Evolutionary conservation across 2,797 vertebrate genomes (phyloP), one percentile per base, ranked within the genome.

Genomic region (Loriculus beryllinus): DNA sequence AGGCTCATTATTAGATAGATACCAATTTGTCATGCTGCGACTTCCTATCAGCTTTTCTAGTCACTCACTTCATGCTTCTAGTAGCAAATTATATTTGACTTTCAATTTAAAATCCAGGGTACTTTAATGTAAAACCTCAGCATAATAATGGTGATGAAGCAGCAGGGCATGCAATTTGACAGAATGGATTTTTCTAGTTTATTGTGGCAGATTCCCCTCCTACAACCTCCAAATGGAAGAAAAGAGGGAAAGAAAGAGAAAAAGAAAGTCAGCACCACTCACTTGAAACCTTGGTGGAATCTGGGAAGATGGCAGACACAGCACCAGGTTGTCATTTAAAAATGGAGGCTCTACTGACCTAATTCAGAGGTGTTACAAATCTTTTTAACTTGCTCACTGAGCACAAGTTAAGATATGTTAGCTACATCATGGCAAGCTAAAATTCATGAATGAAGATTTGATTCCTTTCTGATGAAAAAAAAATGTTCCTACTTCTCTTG

Each of bases 81-180:
- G 83, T 96, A 81, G 92, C 82, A 97, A 97, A 98, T 97, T 97
- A 97, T 97, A 97, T 96, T 98, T 98, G 97, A 98, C 97, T 97
- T 98, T 97, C 94, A 96, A 97, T 97, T 98, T 97, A 97, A 98
- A 97, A 98, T 91, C 97, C 96, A 97, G 92, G 84, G 94, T 95
- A 95, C 94, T 97, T 95, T 96, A 97, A 97, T 97, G 96, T 88
- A 97, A 97, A 97, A 95, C 95, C 90, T 95, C 87, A 77, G 91
- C 96, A 96, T 97, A 96, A 97, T 97, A 97, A 97, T 94, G 85
- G 94, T 97, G 97, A 97, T 97, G 96, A 97, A 98, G 95, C 97
- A 96, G 93, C 76, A 67, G 95, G 96, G 95, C 79, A 82, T 90
- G 90, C 81, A 95, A 80, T 97, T 96, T 97, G 97, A 97, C 96